Evolutionary conservation across 2,888 invertebrate species (phyloP).

Genomic region (Torymus auratus): DNA sequence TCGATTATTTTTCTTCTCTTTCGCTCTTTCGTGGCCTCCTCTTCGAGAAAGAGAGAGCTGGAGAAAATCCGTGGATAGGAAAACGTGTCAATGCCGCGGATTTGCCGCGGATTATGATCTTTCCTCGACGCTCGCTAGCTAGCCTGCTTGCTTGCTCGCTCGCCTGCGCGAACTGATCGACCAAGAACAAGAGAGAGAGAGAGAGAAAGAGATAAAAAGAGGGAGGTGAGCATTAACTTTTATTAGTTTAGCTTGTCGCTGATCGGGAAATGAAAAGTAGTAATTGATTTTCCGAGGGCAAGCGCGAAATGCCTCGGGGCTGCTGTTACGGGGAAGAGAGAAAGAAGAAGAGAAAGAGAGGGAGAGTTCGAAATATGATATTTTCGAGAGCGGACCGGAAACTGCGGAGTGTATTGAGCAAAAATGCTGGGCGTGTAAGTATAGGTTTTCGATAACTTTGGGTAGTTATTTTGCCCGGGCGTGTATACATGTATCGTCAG

Average conservation of each 20-base stretch:
- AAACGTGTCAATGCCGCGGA: slow-evolving; percentile 31
- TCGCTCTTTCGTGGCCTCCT: neutral
- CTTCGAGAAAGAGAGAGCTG: neutral
- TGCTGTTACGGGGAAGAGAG: too few relatives aligned
- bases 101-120: slow-evolving; percentile 40
- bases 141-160: too few relatives aligned
- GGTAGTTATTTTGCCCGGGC: too few relatives aligned
- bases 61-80: slow-evolving; percentile 19
- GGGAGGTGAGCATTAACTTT: neutral
- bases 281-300: neutral
- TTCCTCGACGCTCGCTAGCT: neutral
- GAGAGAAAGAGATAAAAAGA: neutral
- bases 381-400: too few relatives aligned
- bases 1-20: slow-evolving; percentile 42
- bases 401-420: neutral
- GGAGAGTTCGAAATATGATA: too few relatives aligned
- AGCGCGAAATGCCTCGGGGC: too few relatives aligned
- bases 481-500: too few relatives aligned
- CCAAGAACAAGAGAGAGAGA: neutral
- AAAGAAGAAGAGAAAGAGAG: too few relatives aligned
- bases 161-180: neutral
- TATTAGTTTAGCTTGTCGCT: neutral
- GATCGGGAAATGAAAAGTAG: slow-evolving; percentile 1
- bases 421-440: neutral
- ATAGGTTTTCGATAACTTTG: too few relatives aligned